Base-by-base conservation (phyloP, 1,140 invertebrate species). In the Drosophila sproati region DNA sequence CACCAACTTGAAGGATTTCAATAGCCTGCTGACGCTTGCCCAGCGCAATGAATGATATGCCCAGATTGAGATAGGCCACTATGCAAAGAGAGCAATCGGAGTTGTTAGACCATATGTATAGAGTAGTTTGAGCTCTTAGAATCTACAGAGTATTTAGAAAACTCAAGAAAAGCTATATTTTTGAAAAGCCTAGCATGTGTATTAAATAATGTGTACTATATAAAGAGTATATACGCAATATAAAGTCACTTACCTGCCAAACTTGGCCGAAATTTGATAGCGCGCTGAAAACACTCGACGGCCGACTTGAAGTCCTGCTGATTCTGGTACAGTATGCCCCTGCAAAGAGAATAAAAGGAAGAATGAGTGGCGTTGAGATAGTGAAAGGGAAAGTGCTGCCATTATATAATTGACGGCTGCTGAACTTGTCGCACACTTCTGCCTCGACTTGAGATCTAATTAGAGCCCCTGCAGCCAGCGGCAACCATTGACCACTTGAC, bases 41-140 rank as follows among this genome's bases (percentile, higher is more conserved):
- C 54, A 97, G 94, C 5, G 96, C 95, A 75, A 97, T 96, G 72
- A 98, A 94, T 29, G 98, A 96, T 71, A 98, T 96, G 2, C 98
- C 98, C 81, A 99, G 94, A 91, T 99, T 99, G 66, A 99, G 95
- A 93, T 99, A 98, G 45, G 98, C 98, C 95, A 98, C 98, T 98
- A 95, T 10, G 7, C 2, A 12, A 2, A 28, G 4, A 8, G 7
- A 50, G 5, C 7, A 8, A n/a, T 12, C 12, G 4, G 10, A 43
- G 41, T 43, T 1, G 37, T 8, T 32, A 10, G 2, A n/a, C 28
- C 31, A 31, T 32, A 31, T 29, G 3, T 1, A 50, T 8, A 4
- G 29, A 34, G 31, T 5, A n/a, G 3, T 29, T 51, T 2, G 43
- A 45, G n/a, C 20, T 20, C 20, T 20, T 20, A 20, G 20, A 20